Base-by-base conservation (phyloP, 2,113 vertebrate genomes). In the Pagrus major region DNA sequence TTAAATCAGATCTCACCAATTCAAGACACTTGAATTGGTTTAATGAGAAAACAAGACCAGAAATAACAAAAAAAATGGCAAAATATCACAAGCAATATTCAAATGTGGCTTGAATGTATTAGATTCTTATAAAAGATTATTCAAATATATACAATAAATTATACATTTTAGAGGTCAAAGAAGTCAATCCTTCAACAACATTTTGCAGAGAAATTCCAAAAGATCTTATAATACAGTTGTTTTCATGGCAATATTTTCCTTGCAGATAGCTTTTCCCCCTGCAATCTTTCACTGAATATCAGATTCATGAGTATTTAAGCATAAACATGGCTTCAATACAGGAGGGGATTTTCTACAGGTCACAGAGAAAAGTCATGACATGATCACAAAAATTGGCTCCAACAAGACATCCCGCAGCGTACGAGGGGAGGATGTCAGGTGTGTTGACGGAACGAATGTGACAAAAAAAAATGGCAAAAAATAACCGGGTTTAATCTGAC, bases 381-480 rank as follows among this genome's bases (percentile, higher is more conserved):
- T 85, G 81, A 91, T 91, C 79, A 84, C 59, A 85, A 33, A 80
- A 89, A 93, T 87, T 87, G 89, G 83, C 71, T 54, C 7, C 78
- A 75, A 25, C 31, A 41, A 69, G 71, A 51, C 58, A 42, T 58
- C 25, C 29, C 9, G 14, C 16, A 56, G 75, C 23, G 35, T 14
- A 61, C 2, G 21, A 59, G 31, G 31, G 42, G 37, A 59, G 68
- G 72, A 75, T 78, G 85, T 80, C 77, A 76, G 42, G 71, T 68
- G 58, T 29, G 75, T 41, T 74, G 86, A 85, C 23, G 61, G 56
- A 52, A 42, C 42, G 54, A 56, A 73, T 69, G 29, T n/a, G 66
- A 71, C 60, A 82, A 72, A 84, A 71, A 84, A 71, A 83, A 72
- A 83, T 29, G n/a, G 37, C 41, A 49, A 25, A 56, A 67, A 79